A percentile compares a stretch with the other conserved stretches of the same genome.
Evolutionary conservation across 2,797 vertebrate species (phyloP).

Genomic region (Enteromius radiatus): DNA sequence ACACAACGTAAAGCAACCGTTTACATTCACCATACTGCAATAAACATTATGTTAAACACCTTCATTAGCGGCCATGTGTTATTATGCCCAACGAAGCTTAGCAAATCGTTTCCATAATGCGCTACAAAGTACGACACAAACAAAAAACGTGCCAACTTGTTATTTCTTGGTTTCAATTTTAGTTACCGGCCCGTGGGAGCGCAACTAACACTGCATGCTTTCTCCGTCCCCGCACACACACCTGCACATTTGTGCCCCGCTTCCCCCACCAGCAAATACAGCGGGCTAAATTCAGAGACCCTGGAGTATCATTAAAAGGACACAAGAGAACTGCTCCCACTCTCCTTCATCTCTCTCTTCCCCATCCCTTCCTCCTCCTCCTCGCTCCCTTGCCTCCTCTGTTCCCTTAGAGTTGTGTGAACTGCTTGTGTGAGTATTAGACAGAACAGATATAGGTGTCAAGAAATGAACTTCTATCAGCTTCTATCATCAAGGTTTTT

Average conservation of each 20-base stretch:
- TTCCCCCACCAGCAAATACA: slow-evolving; percentile 36
- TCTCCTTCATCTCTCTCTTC: slow-evolving; percentile 39
- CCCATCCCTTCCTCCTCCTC: slow-evolving; percentile 36
- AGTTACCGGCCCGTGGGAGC: slow-evolving; percentile 43
- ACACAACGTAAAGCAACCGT: slow-evolving; percentile 10
- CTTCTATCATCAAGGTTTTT: slow-evolving; percentile 3
- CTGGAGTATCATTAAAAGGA: slow-evolving; percentile 63
- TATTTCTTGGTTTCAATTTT: slow-evolving; percentile 61
- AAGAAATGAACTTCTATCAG: not conserved
- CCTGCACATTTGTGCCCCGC: not conserved
- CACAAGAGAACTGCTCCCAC: slow-evolving; percentile 57
- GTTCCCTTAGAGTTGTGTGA: slow-evolving; percentile 44
- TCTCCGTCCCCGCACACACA: slow-evolving; percentile 38
- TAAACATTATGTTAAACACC: slow-evolving; percentile 3
- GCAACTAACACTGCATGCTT: slow-evolving; percentile 46
- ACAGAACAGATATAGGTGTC: slow-evolving; percentile 3
- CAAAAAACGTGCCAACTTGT: slow-evolving; percentile 54
- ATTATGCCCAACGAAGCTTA: not conserved
- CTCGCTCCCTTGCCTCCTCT: slow-evolving; percentile 33
- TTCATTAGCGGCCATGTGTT: not conserved
- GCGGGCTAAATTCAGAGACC: slow-evolving; percentile 59
- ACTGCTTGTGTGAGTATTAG: slow-evolving; percentile 23
- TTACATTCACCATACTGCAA: not conserved
- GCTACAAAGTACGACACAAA: slow-evolving; percentile 28
- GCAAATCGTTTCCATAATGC: not conserved